A percentile compares a stretch with the other conserved stretches of the same genome.
Evolutionary conservation across 2,113 vertebrate species (phyloP).

Genomic region (Oncorhynchus kisutch): DNA sequence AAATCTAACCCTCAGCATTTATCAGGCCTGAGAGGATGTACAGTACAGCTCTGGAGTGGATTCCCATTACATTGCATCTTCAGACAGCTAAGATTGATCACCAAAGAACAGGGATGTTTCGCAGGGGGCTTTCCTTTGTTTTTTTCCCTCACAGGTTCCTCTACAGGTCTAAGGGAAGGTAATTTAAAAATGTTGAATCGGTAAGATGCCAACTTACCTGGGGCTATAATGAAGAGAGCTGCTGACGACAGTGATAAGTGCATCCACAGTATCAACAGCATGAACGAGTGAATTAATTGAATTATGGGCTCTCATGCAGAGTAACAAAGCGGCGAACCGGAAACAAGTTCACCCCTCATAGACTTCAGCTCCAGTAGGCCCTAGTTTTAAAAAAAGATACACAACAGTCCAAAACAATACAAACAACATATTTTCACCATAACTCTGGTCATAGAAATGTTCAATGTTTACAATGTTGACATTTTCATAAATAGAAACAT

Average conservation of each 20-base stretch:
- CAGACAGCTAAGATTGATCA: constrained; percentile 69
- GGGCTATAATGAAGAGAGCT: constrained; percentile 53
- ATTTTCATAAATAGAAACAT: not conserved
- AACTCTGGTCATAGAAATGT: not conserved
- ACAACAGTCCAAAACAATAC: not conserved
- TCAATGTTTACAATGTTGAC: not conserved
- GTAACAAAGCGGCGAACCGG: not conserved
- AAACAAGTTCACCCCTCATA: constrained; percentile 39
- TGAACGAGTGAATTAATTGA: constrained; percentile 48
- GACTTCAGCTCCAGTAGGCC: constrained; percentile 43
- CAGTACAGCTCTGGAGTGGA: constrained; percentile 35
- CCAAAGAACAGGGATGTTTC: constrained; percentile 35
- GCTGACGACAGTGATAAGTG: constrained; percentile 64
- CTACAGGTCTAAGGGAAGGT: constrained; percentile 13
- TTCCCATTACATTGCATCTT: constrained; percentile 52
- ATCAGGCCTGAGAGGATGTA: constrained; percentile 54
- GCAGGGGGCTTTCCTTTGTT: constrained; percentile 49
- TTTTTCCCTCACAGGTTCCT: constrained; percentile 16
- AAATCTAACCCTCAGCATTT: constrained; percentile 40
- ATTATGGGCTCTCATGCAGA: constrained; percentile 51
- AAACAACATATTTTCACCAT: not conserved
- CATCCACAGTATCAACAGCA: constrained; percentile 41
- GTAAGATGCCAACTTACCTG: constrained; percentile 58
- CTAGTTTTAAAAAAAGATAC: not conserved
- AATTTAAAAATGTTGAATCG: constrained; percentile 62